Evolutionary conservation across 2,797 vertebrate species (phyloP).

Genomic region (Falco biarmicus): DNA sequence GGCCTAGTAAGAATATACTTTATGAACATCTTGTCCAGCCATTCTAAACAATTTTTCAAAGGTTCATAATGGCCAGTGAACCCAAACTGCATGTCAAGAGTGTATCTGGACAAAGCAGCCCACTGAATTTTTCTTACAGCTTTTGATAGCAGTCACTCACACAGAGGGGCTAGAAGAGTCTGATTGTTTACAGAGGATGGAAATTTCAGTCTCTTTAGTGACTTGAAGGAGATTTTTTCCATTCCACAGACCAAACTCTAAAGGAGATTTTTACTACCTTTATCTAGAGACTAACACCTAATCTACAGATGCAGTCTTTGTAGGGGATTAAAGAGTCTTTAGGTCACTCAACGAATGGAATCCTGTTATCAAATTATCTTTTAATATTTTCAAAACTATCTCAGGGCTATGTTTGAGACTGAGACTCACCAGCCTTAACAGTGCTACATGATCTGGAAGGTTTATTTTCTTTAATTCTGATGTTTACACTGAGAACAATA

Average conservation of each 20-base stretch:
- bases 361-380: not conserved
- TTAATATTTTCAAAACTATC: not conserved
- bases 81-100: not conserved
- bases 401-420: not conserved
- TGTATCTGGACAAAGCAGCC: not conserved
- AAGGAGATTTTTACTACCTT: not conserved
- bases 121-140: not conserved
- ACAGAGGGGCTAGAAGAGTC: not conserved
- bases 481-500: not conserved
- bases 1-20: not conserved
- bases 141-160: not conserved
- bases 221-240: not conserved
- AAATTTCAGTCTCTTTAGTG: not conserved
- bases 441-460: not conserved
- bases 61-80: not conserved
- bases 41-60: not conserved
- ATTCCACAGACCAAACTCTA: not conserved
- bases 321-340: not conserved
- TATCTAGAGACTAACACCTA: not conserved
- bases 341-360: not conserved
- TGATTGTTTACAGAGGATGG: not conserved
- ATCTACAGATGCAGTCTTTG: not conserved
- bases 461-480: not conserved
- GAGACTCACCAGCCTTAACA: not conserved
- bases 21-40: not conserved